Base-by-base conservation (phyloP, 1,140 invertebrate genomes). In the Paraescarpia echinospica region DNA sequence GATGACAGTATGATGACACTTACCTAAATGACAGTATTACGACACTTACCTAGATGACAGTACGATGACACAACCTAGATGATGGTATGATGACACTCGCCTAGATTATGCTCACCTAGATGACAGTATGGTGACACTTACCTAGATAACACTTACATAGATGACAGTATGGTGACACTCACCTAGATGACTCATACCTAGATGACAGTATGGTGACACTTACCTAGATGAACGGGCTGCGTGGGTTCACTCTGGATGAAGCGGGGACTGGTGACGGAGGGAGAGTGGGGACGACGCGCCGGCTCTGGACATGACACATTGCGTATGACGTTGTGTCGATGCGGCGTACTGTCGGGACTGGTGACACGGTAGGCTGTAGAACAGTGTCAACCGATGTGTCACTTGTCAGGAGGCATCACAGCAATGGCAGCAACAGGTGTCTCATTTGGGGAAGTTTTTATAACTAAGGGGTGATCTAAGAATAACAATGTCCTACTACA, bases 221-320 rank as follows among this genome's bases (percentile, higher is more conserved):
- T 90, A 90, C 90, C 90, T 90, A 41, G 35, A 90, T 34, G 34
- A 59, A 31, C 33, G 33, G 48, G 6, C 18, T 12, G 91, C 34
- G 92, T 33, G 2, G 94, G 93, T 33, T 95, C 94, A 92, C 94
- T 94, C 33, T 33, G 90, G 27, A 33, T 41, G 90, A 93, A 89
- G 27, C 92, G 94, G 93, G 22, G 94, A 95, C 77, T 93, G 92
- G 14, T 92, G 34, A 27, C 93, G 94, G 33, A 91, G 34, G 12
- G 94, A 94, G 9, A 94, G 93, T 33, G 35, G 35, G 34, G 93
- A 92, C 91, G 89, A 33, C 34, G 33, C 18, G 59, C 34, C 22
- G 91, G 41, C 33, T 93, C 93, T 31, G 90, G 59, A 34, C 34
- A n/a, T 35, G 93, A 93, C 34, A 34, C 89, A 92, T 91, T 51